phyloP scores from a whole-genome alignment of 2,888 invertebrate genomes.

The Apamea monoglypha region DNA sequence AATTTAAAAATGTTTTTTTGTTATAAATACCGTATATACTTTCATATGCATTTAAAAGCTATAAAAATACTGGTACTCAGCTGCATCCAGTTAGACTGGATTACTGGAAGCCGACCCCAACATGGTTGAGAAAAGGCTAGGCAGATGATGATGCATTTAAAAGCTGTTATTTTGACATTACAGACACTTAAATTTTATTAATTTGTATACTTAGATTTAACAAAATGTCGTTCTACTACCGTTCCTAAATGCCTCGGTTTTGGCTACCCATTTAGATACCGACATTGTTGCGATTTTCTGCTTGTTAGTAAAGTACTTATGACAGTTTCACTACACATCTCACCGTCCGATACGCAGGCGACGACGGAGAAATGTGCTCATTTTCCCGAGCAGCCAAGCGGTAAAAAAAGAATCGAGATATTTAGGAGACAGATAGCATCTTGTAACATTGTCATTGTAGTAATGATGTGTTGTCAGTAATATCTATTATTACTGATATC shows the following conservation, averaged over 20 bases:
- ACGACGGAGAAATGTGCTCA: conserved; percentile 34
- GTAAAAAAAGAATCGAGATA: conserved; percentile 18
- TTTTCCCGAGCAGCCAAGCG: conserved; percentile 48
- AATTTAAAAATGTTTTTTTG: too few relatives aligned
- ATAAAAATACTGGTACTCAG: too few relatives aligned
- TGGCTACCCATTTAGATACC: background rate
- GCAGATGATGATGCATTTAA: too few relatives aligned
- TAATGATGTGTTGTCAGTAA: conserved; percentile 2
- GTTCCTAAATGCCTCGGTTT: conserved; percentile 1
- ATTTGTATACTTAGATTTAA: background rate
- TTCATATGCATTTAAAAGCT: too few relatives aligned
- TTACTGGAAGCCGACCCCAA: too few relatives aligned
- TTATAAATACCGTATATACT: too few relatives aligned
- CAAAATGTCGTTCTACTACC: too few relatives aligned
- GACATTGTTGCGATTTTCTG: conserved; percentile 22
- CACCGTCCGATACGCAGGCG: conserved; percentile 10
- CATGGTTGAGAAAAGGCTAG: too few relatives aligned
- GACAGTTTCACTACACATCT: conserved; percentile 22
- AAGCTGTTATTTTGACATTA: background rate
- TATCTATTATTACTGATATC: background rate
- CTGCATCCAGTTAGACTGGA: too few relatives aligned
- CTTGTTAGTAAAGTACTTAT: conserved; percentile 33
- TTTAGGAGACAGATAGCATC: conserved; percentile 7
- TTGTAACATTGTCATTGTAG: conserved; percentile 12
- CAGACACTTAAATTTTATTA: background rate